Base-by-base conservation (phyloP, 2,888 invertebrate genomes). In the Mycalesis mineus region DNA sequence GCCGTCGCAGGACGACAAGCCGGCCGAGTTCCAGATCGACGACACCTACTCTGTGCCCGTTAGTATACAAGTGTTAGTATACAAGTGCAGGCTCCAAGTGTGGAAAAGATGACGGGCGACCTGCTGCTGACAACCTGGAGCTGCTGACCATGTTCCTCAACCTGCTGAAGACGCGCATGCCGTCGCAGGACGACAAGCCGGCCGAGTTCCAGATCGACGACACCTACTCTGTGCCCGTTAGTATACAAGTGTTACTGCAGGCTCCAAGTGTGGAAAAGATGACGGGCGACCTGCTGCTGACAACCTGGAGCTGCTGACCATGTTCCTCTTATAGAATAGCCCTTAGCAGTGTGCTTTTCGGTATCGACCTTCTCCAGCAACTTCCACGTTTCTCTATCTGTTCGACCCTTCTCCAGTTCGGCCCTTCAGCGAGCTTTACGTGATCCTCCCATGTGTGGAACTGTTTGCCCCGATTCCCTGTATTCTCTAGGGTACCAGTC, bases 161-260 rank as follows among this genome's bases (percentile, higher is more conserved):
- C 91, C 91, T 99, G 70, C 88, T 99, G 68, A 97, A 97, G 77
- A 95, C 96, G 61, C 90, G 96, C 76, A 95, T 95, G 91, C 94
- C 95, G 56, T 93, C 95, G 68, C 94, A 95, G 62, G 95, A 95
- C 73, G 93, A 95, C 78, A 95, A 97, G 80, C 97, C 97, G 0
- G 96, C 98, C 0, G 98, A 98, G 89, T 98, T 98, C 90, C 98
- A 98, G 91, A 98, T 98, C 65, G 99, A 99, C 76, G 99, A 99
- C 80, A 97, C 98, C 0, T 99, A 98, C 86, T 97, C 97, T 6
- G 98, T 98, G 52, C 98, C 98, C 9, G 96, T 96, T 82, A 78
- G 73, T 65, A 14, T 9, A 28, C n/a, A 22, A 17, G 37, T 37
- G 13, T 4, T 5, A n/a, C 3, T 13, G 5, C 13, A 13, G 37